Base-by-base conservation (phyloP, 2,888 invertebrate genomes). In the Macrosiphum euphorbiae region DNA sequence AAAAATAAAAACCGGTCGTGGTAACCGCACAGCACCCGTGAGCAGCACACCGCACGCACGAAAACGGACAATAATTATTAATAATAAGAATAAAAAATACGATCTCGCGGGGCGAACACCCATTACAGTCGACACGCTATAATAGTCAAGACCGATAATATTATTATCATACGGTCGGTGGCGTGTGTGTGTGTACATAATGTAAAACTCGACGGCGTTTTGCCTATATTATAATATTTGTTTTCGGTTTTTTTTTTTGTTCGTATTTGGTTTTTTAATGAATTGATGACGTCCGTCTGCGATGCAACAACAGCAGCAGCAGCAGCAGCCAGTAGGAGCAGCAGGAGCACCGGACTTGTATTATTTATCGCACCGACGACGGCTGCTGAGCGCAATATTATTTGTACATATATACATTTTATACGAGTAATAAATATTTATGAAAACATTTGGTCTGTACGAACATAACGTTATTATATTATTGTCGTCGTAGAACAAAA, bases 1-100 rank as follows among this genome's bases (percentile, higher is more conserved):
- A 92, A 92, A 92, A 93, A 93, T 50, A 90, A n/a, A 50, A 93
- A 93, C 93, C 93, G 93, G 93, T 93, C 90, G 89, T n/a, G 44
- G 41, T 88, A 35, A 78, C 78, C 78, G 78, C 78, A 78, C 78
- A 35, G 35, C 78, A 78, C 78, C 78, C 86, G 44, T 47, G 0
- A 10, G n/a, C n/a, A 10, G n/a, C n/a, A n/a, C 61, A 44, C n/a
- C 61, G n/a, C 44, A 11, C 67, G 47, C 44, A 88, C 85, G 93
- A 93, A 93, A 90, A 93, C 85, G 90, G 85, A 93, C 93, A 86
- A 92, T 86, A 47, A 44, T 93, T 93, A 93, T 90, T 93, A 90
- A 90, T 41, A 85, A 52, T n/a, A n/a, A 87, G n/a, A 61, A 90
- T 24, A 91, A 84, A 28, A 10, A 55, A 85, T 55, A 50, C 28